Conservation (phyloP, 2,113 vertebrate species). For the Urocolius indicus region DNA sequence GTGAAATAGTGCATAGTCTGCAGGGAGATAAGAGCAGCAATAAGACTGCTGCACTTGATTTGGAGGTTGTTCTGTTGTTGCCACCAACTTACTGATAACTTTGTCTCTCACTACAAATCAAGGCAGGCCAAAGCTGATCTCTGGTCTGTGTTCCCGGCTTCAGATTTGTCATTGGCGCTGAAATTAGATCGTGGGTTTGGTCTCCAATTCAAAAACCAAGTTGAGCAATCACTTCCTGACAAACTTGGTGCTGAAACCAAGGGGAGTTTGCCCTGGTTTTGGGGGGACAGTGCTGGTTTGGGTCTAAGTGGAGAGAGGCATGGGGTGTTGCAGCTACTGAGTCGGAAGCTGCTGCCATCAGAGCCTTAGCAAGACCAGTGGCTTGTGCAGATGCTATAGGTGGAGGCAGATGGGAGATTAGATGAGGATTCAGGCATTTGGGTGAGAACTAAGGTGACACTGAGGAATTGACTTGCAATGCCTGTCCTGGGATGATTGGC, state of each 20-base stretch:
- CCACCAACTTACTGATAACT: constrained; percentile 50
- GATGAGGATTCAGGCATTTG: accelerated
- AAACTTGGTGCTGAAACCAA: background rate
- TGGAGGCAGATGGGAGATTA: accelerated
- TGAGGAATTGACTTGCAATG: background rate
- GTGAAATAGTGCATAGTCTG: constrained; percentile 6
- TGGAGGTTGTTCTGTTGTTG: constrained; percentile 37
- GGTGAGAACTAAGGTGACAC: background rate
- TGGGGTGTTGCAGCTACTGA: background rate
- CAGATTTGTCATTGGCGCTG: background rate
- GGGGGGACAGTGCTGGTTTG: background rate
- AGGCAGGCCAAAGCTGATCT: background rate
- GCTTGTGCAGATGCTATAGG: background rate
- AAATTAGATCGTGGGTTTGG: background rate
- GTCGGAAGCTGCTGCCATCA: background rate
- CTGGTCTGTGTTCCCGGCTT: background rate
- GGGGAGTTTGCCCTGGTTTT: accelerated
- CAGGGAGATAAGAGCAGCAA: constrained; percentile 27
- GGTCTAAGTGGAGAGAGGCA: accelerated
- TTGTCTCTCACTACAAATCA: background rate
- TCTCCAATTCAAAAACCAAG: background rate
- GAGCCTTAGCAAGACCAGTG: accelerated
- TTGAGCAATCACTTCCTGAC: background rate
- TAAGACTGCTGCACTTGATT: constrained; percentile 22
- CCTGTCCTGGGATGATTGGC: background rate